Conservation (phyloP, 1,140 invertebrate genomes). For the Bombus picipes region DNA sequence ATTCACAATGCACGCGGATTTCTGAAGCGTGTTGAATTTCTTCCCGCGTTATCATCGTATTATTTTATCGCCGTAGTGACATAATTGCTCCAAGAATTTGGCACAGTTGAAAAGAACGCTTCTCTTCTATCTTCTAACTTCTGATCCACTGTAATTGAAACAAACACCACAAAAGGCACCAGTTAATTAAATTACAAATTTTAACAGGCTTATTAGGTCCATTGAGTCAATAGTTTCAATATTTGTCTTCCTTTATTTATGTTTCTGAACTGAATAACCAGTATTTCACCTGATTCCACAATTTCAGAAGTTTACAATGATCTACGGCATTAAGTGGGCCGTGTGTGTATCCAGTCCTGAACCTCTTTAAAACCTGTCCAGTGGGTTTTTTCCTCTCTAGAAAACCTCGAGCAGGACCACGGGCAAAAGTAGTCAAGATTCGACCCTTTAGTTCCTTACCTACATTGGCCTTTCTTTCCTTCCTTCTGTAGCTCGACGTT, state of each 20-base stretch:
- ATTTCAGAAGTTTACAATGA: slow-evolving; percentile 46
- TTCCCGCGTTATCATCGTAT: neutral
- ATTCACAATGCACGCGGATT: neutral
- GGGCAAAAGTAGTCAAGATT: neutral
- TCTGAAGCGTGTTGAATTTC: neutral
- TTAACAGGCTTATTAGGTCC: neutral
- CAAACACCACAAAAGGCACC: neutral
- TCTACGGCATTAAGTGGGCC: slow-evolving; percentile 54
- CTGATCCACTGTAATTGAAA: neutral
- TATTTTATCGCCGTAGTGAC: neutral
- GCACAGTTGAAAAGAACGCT: neutral
- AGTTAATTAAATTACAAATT: neutral
- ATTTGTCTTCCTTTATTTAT: neutral
- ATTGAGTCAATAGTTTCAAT: neutral
- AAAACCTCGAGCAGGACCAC: slow-evolving; percentile 25
- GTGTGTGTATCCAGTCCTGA: slow-evolving; percentile 10
- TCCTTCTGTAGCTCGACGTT: slow-evolving; percentile 12
- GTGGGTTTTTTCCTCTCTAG: slow-evolving; percentile 54
- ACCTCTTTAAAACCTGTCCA: slow-evolving; percentile 71
- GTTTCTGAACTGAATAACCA: neutral
- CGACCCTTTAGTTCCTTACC: slow-evolving; percentile 28
- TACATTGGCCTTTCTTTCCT: neutral
- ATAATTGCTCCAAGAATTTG: neutral
- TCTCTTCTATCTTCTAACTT: neutral
- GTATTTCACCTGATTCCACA: slow-evolving; percentile 16